Evolutionary conservation across 2,113 vertebrate genomes (phyloP).

Genomic region (Picathartes gymnocephalus): DNA sequence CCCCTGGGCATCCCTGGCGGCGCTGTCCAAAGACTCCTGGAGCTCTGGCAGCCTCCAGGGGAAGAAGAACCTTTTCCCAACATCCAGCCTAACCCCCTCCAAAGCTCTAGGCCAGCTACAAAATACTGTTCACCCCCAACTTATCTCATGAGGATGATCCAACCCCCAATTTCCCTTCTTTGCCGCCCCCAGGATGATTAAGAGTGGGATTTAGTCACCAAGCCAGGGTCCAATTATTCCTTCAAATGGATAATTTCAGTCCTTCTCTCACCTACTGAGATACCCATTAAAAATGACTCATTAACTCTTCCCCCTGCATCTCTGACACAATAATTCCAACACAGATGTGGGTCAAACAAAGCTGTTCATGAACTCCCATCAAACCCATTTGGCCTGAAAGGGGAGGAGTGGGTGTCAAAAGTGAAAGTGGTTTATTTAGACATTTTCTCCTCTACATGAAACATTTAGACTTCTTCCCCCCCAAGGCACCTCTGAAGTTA

Average conservation of each 20-base stretch:
- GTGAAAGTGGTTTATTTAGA: background rate
- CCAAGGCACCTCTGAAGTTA: background rate
- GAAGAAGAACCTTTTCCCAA: background rate
- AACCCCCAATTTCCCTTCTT: background rate
- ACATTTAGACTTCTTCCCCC: background rate
- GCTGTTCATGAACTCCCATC: background rate
- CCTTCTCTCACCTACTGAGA: constrained; percentile 13
- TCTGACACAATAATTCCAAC: background rate
- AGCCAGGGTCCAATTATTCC: constrained; percentile 26
- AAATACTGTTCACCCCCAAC: background rate
- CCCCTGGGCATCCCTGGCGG: background rate
- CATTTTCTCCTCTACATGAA: background rate
- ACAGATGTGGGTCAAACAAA: background rate
- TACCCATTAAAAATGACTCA: constrained; percentile 45
- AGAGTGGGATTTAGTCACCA: constrained; percentile 42
- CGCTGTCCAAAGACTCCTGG: background rate
- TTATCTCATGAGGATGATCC: background rate
- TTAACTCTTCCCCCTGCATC: constrained; percentile 14
- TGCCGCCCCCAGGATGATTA: constrained; percentile 47
- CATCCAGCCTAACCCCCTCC: background rate
- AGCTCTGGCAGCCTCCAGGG: background rate
- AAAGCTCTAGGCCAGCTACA: background rate
- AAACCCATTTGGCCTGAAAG: background rate
- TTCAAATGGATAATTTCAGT: background rate
- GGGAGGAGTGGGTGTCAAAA: background rate